Conservation (phyloP, 2,797 vertebrate species). For the Taeniopygia guttata region DNA sequence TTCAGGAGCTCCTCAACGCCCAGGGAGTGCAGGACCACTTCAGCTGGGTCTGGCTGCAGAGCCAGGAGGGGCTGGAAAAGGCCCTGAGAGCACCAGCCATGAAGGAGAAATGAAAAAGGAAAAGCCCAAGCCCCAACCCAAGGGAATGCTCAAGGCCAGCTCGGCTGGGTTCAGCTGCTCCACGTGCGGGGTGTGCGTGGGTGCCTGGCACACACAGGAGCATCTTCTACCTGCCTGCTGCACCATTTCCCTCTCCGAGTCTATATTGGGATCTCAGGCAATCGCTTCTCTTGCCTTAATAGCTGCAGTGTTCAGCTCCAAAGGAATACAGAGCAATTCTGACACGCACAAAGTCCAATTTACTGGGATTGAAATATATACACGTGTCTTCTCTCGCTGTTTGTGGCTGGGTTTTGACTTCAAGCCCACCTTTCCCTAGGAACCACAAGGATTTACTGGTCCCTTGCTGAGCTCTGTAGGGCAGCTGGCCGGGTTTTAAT, state of each 20-base stretch:
- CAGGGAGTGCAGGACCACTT: background rate
- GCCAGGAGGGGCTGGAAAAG: background rate
- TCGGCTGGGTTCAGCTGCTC: background rate
- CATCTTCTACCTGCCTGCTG: background rate
- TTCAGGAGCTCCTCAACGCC: background rate
- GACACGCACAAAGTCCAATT: background rate
- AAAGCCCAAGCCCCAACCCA: background rate
- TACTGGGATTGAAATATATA: background rate
- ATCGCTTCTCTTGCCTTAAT: background rate
- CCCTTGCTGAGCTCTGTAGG: background rate
- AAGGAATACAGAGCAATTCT: background rate
- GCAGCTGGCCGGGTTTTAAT: constrained; percentile 43
- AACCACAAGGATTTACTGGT: background rate
- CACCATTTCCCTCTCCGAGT: background rate
- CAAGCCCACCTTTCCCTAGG: background rate
- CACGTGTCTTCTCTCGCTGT: background rate
- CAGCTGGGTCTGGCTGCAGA: background rate
- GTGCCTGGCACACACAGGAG: background rate
- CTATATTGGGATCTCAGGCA: background rate
- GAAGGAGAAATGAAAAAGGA: background rate
- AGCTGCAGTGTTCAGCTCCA: background rate
- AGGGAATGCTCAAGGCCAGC: too few relatives aligned
- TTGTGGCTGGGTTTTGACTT: background rate
- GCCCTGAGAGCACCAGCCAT: background rate
- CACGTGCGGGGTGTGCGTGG: background rate